These are phyloP conservation scores for Pomacea canaliculata DNA, from an alignment of 2,888 invertebrate species.

Conservation along the genomic window DNA sequence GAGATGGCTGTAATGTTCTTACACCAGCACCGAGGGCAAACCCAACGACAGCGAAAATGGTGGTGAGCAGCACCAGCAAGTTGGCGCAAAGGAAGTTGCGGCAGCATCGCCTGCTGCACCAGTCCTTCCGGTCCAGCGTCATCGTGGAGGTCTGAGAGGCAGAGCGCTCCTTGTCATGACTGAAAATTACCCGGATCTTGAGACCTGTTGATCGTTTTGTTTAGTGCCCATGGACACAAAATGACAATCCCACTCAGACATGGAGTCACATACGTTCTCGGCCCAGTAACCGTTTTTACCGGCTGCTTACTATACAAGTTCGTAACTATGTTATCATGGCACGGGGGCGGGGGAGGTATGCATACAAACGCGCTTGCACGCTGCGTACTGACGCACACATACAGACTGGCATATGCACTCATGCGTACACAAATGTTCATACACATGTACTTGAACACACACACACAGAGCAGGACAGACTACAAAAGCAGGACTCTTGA, in stretches of 20 bases:
- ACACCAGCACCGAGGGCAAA: conserved; percentile 44
- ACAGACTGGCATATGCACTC: not conserved
- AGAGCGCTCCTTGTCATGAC: no score
- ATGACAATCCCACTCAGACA: no score
- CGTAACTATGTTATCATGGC: no score
- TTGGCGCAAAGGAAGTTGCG: conserved; percentile 28
- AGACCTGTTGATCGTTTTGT: no score
- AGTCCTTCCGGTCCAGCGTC: conserved; percentile 7
- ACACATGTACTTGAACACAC: conserved; percentile 6
- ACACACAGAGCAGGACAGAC: not conserved
- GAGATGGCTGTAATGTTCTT: conserved; percentile 37
- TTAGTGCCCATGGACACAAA: no score
- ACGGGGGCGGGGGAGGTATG: no score
- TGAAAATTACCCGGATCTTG: no score
- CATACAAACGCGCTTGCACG: no score
- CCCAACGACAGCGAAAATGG: conserved; percentile 41
- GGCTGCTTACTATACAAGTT: no score
- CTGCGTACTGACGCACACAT: no score
- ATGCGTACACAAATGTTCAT: conserved; percentile 2
- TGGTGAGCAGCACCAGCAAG: conserved; percentile 45
- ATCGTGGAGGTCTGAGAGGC: not conserved
- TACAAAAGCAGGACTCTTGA: not conserved
- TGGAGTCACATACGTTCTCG: no score
- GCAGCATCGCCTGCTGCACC: conserved; percentile 23
- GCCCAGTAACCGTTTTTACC: no score